Evolutionary conservation across 2,113 vertebrate genomes (phyloP).

Genomic region (Capricornis sumatraensis): DNA sequence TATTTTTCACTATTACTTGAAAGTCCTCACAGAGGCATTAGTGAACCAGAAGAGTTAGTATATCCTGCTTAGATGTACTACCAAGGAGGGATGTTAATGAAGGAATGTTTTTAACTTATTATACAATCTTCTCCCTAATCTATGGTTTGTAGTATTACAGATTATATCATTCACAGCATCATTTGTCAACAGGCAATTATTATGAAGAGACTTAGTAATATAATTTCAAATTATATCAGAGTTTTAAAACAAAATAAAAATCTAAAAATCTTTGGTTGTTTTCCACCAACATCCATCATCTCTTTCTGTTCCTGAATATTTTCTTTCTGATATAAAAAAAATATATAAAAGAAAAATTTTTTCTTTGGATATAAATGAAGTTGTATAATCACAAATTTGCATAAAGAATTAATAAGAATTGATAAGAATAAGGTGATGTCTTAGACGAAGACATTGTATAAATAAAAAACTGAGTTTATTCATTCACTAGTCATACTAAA

Average conservation of each 20-base stretch:
- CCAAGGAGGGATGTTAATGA: background rate
- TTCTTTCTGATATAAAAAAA: constrained; percentile 60
- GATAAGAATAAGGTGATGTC: constrained; percentile 71
- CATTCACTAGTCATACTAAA: constrained; percentile 74
- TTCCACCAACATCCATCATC: constrained; percentile 69
- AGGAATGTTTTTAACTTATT: background rate
- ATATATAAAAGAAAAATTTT: background rate
- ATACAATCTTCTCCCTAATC: background rate
- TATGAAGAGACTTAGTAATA: constrained; percentile 40
- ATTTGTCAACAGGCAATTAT: constrained; percentile 46
- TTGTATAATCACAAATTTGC: constrained; percentile 53
- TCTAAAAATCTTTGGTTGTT: constrained; percentile 24
- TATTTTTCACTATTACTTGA: background rate
- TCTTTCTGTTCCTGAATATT: constrained; percentile 37
- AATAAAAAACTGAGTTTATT: constrained; percentile 60
- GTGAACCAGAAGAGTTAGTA: background rate
- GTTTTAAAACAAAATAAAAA: constrained; percentile 57
- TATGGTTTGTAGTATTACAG: background rate
- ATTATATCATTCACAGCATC: background rate
- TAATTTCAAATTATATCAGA: constrained; percentile 67
- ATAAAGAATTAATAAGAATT: constrained; percentile 75
- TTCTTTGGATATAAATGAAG: constrained; percentile 44
- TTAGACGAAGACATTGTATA: constrained; percentile 54
- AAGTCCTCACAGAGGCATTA: background rate
- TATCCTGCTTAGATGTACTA: background rate